Evolutionary conservation across 2,888 invertebrate species (phyloP).

Genomic region (Alsophila aescularia): DNA sequence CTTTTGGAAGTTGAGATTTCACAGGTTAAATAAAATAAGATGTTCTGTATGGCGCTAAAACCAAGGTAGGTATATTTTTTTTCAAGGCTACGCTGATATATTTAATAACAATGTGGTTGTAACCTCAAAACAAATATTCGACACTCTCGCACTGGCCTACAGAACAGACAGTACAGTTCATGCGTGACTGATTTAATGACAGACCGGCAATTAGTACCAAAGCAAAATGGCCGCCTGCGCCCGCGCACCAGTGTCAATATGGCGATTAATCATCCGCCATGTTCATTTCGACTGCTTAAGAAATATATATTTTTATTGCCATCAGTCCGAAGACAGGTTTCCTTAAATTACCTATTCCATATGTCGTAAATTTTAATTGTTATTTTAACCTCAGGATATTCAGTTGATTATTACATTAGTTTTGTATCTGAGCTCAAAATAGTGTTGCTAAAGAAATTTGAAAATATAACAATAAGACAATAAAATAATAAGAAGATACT

Average conservation of each 20-base stretch:
- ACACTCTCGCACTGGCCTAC: not conserved
- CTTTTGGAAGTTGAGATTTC: too few species aligned
- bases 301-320: conserved; percentile 62
- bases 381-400: conserved; percentile 27
- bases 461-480: too few species aligned
- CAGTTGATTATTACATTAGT: not conserved
- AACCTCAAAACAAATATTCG: not conserved
- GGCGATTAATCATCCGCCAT: conserved; percentile 78
- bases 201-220: conserved; percentile 74
- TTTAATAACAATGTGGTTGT: conserved; percentile 6
- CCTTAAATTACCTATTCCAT: conserved; percentile 39
- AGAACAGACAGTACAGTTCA: conserved; percentile 36
- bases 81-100: not conserved
- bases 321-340: conserved; percentile 44
- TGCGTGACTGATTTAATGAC: conserved; percentile 77
- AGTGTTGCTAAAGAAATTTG: too few species aligned
- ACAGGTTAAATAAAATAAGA: too few species aligned
- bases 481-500: too few species aligned
- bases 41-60: too few species aligned
- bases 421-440: not conserved
- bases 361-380: conserved; percentile 39
- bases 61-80: too few species aligned
- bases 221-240: conserved; percentile 76
- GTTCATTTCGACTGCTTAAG: conserved; percentile 69
- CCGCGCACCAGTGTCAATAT: conserved; percentile 75